Evolutionary conservation across 2,797 vertebrate species (phyloP), one percentile per base, ranked within the genome.

Genomic region (Sebastes itinus): DNA sequence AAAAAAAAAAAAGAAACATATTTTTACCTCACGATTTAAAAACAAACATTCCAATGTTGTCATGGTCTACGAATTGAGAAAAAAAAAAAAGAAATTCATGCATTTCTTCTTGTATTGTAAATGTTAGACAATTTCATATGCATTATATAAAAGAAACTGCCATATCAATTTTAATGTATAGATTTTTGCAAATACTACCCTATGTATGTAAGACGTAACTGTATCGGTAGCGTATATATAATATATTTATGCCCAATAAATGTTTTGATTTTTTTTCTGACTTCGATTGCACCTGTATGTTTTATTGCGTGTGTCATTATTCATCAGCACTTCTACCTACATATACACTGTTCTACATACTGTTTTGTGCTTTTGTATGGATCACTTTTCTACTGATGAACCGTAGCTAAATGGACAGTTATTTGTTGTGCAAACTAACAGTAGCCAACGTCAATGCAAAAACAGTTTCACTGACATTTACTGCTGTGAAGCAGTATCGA

Each of bases 191-290:
- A 98, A 98, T 99, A 98, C 96, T 98, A 99, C 97, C 96, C 98
- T 97, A 96, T 98, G 97, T 98, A 99, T 98, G 98, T 99, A 99
- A 99, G 97, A 98, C 98, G 96, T 98, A 99, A 98, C 97, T 97
- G 97, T 99, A 99, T 98, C 97, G 97, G 97, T 99, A 99, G 99
- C 98, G 97, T 99, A 99, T 98, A 99, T 99, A 98, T 99, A 99
- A 99, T 99, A 99, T 99, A 99, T 99, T 99, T 99, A 99, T 99
- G 98, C 99, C 96, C 99, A 99, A 99, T 99, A 99, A 99, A 99
- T 99, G 97, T 98, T 99, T 98, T 97, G 97, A 98, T 97, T 97
- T 97, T 94, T 83, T 97, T 99, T 97, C 97, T 96, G 96, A 95
- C 86, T 82, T 88, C 69, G 61, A 59, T 80, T 89, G 58, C 32